Base-by-base conservation (phyloP, 1,140 invertebrate species). In the Aphelenchoides avenae region DNA sequence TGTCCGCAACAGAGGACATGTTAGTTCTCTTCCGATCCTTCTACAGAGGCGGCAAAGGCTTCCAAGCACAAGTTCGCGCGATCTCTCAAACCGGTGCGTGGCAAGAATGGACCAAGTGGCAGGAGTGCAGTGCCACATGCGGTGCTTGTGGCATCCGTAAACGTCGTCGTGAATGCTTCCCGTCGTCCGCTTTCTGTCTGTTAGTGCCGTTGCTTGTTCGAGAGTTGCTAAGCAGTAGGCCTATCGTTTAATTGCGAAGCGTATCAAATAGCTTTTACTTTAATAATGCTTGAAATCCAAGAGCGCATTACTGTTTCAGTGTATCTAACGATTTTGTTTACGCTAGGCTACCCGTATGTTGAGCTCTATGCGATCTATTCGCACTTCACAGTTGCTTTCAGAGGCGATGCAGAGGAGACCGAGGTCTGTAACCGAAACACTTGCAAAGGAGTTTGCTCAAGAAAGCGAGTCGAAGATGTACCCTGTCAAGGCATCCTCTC, bases 11-110 rank as follows among this genome's bases (percentile, higher is more conserved):
- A 1, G 65, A 72, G 20, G 75, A 75, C 42, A 76, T 75, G 73
- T 50, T 75, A 20, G 62, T 75, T 9, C 54, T 75, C 2, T 75
- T 77, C 66, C 68, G 75, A 26, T 77, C 75, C 18, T 75, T 75
- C 47, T 75, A 75, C 44, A 54, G 73, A 39, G 72, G 75, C 39
- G 73, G 73, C 33, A 66, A 67, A 57, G 73, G 73, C n/a, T 75
- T 75, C 41, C 64, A 75, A 53, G 70, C 66, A 29, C 65, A 67
- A 54, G 63, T 65, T 15, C 55, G 67, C n/a, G 68, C 73, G 11
- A 55, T 74, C 20, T 47, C 55, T 4, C 47, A 50, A 13, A 46
- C 53, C 20, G 69, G 64, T 57, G 33, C 18, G 43, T 75, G 64
- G 68, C 53, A 57, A 42, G 44, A 46, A 11, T 75, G 73, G 73